A percentile compares a stretch with the other conserved stretches of the same genome.
These are phyloP conservation scores for Peromyscus polionotus DNA, from an alignment of 2,113 vertebrate species.

Conservation along the genomic window DNA sequence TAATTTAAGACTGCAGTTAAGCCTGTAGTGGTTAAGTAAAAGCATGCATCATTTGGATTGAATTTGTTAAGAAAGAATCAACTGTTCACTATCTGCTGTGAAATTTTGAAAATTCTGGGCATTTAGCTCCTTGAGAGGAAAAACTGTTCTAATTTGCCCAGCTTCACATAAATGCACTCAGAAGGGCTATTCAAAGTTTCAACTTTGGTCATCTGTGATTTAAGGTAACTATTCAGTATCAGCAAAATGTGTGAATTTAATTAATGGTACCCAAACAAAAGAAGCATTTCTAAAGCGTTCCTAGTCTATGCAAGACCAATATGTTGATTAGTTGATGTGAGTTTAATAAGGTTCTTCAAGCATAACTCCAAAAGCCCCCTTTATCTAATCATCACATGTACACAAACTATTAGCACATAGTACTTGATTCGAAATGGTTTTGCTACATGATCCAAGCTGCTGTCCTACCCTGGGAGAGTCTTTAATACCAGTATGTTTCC, in stretches of 20 bases:
- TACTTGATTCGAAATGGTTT: conserved; percentile 83
- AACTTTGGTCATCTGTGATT: conserved; percentile 72
- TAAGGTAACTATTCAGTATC: conserved; percentile 82
- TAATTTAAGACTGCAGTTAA: conserved; percentile 87
- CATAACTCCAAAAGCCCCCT: conserved; percentile 81
- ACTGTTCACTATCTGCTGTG: conserved; percentile 64
- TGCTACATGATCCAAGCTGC: conserved; percentile 77
- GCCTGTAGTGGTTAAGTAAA: conserved; percentile 84
- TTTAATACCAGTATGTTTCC: conserved; percentile 80
- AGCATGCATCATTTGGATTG: conserved; percentile 85
- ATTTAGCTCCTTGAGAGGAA: conserved; percentile 73
- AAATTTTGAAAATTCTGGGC: conserved; percentile 73
- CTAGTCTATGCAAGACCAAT: conserved; percentile 85
- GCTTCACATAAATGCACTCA: background rate
- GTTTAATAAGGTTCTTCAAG: conserved; percentile 88
- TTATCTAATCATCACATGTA: conserved; percentile 88
- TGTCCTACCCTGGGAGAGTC: conserved; percentile 73
- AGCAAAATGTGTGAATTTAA: conserved; percentile 86
- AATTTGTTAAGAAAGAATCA: conserved; percentile 72
- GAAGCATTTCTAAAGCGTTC: conserved; percentile 81
- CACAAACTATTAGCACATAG: conserved; percentile 86
- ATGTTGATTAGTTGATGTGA: conserved; percentile 88
- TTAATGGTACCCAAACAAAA: conserved; percentile 86
- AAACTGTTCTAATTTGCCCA: conserved; percentile 52
- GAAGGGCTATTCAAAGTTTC: conserved; percentile 54